A percentile compares a stretch with the other conserved stretches of the same genome.
These are phyloP conservation scores for Blennius ocellaris DNA, from an alignment of 2,113 vertebrate genomes.

Conservation along the genomic window DNA sequence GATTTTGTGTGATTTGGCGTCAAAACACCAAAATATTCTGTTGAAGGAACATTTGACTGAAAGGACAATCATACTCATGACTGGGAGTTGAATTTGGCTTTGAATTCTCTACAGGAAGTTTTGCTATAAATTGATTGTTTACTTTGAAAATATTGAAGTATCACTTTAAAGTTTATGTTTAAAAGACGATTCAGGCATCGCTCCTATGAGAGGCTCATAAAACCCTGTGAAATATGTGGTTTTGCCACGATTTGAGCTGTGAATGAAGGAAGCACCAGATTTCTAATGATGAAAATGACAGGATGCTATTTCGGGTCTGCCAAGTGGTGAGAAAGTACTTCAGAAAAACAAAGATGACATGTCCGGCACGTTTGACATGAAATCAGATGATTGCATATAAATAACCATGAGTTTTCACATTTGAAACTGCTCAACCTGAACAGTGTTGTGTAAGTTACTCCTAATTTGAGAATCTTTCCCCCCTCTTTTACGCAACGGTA, in stretches of 20 bases:
- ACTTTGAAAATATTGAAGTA: neutral
- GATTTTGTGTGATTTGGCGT: no score
- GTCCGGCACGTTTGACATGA: constrained; percentile 8
- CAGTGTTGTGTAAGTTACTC: neutral
- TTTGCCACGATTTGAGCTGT: constrained; percentile 5
- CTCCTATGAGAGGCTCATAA: no score
- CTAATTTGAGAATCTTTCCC: neutral
- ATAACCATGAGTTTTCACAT: neutral
- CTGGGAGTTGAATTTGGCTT: no score
- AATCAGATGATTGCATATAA: neutral
- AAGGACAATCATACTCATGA: no score
- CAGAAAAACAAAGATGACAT: constrained; percentile 53
- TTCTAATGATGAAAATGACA: constrained; percentile 26
- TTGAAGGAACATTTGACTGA: no score
- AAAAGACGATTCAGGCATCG: neutral
- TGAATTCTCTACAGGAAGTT: no score
- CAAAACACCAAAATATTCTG: no score
- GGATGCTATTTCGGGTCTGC: constrained; percentile 46
- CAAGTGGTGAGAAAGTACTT: constrained; percentile 55
- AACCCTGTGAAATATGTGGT: neutral
- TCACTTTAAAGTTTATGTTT: neutral
- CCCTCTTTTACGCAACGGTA: constrained; percentile 10
- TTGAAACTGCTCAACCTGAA: neutral
- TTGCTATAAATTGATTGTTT: neutral
- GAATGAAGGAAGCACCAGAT: constrained; percentile 33